Evolutionary conservation across 2,888 invertebrate genomes (phyloP).

Genomic region (Apomyelois bistriatella): DNA sequence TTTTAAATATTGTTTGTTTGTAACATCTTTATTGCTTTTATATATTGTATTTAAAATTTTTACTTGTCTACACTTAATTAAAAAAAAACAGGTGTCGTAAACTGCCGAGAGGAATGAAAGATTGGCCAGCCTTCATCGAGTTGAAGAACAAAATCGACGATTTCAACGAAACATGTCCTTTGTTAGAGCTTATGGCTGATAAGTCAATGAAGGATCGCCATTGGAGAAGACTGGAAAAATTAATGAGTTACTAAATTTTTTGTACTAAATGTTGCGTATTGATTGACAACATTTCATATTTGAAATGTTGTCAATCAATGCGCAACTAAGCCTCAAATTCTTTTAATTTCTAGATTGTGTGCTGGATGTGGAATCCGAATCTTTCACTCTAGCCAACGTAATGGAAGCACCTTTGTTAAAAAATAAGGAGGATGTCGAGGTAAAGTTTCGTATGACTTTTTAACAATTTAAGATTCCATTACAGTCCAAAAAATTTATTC

Average conservation of each 20-base stretch:
- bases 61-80: neutral
- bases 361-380: slow-evolving; percentile 89
- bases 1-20: too few relatives aligned
- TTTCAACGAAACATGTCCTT: slow-evolving; percentile 92
- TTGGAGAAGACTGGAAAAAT: slow-evolving; percentile 82
- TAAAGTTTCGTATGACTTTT: slow-evolving; percentile 32
- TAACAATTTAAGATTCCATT: neutral
- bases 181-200: slow-evolving; percentile 93
- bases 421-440: slow-evolving; percentile 93
- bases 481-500: too few relatives aligned
- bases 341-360: slow-evolving; percentile 65
- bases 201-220: slow-evolving; percentile 91
- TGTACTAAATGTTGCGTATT: neutral
- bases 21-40: too few relatives aligned
- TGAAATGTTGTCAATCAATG: too few relatives aligned
- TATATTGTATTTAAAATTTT: neutral
- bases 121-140: slow-evolving; percentile 93
- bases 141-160: slow-evolving; percentile 94
- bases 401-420: slow-evolving; percentile 92
- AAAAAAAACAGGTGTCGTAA: slow-evolving; percentile 84
- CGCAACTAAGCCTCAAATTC: too few relatives aligned
- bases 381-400: slow-evolving; percentile 88
- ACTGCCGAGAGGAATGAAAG: slow-evolving; percentile 90
- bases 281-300: slow-evolving; percentile 7
- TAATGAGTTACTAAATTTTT: slow-evolving; percentile 53